Conservation (phyloP, 2,797 vertebrate species). For the Esox lucius region DNA sequence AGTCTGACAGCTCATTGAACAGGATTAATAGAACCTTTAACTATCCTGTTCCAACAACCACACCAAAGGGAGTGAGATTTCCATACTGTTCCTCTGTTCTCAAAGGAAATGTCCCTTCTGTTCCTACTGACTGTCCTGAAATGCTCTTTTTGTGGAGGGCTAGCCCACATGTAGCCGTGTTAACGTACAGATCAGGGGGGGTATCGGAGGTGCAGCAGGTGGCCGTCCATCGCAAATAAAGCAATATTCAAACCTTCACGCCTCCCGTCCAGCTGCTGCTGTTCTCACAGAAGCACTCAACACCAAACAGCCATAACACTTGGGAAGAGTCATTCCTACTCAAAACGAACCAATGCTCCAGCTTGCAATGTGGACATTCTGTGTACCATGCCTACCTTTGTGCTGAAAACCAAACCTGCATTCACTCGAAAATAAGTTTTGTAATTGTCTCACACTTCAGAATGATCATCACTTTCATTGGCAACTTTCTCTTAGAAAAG, state of each 20-base stretch:
- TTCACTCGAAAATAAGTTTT: conserved; percentile 56
- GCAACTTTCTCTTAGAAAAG: conserved; percentile 77
- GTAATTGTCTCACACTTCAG: conserved; percentile 48
- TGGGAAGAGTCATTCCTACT: too few relatives aligned
- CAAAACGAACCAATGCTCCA: too few relatives aligned
- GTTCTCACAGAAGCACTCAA: conserved; percentile 21
- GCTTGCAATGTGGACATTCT: too few relatives aligned
- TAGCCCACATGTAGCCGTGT: conserved; percentile 10
- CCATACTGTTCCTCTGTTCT: neutral
- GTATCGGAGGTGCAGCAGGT: conserved; percentile 7
- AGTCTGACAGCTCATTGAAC: conserved; percentile 12
- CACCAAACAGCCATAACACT: neutral
- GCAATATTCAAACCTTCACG: neutral
- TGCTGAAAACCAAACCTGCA: conserved; percentile 31
- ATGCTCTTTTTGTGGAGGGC: neutral
- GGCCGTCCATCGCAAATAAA: conserved; percentile 21
- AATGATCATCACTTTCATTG: conserved; percentile 64
- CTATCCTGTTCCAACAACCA: conserved; percentile 13
- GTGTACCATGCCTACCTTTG: neutral
- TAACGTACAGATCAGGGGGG: neutral
- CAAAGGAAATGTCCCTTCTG: conserved; percentile 10
- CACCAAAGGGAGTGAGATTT: conserved; percentile 8
- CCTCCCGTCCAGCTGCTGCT: conserved; percentile 27
- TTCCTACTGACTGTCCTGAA: neutral
- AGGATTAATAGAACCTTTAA: conserved; percentile 15